Conservation (phyloP, 1,140 invertebrate genomes). For the Cataglyphis hispanica region DNA sequence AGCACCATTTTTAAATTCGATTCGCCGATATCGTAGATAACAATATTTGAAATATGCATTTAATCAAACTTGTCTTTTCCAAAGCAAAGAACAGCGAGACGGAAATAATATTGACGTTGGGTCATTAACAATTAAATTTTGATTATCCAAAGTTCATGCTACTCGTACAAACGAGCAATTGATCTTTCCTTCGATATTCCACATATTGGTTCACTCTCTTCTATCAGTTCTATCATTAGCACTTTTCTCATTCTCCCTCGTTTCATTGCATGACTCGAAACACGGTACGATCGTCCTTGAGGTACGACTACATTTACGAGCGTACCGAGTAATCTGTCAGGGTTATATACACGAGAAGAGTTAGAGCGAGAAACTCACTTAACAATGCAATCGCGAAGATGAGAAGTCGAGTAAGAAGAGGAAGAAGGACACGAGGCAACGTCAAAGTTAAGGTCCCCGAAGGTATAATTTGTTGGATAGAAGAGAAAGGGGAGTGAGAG, state of each 20-base stretch:
- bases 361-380: slow-evolving; percentile 33
- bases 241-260: slow-evolving; percentile 51
- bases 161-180: neutral
- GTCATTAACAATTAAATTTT: slow-evolving; percentile 54
- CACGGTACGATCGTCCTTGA: slow-evolving; percentile 43
- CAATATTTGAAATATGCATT: slow-evolving; percentile 45
- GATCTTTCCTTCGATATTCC: slow-evolving; percentile 47
- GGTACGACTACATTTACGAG: slow-evolving; percentile 57
- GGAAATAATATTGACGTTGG: slow-evolving; percentile 9
- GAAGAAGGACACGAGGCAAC: slow-evolving; percentile 33
- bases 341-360: neutral
- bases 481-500: slow-evolving; percentile 60
- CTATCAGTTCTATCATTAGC: slow-evolving; percentile 50
- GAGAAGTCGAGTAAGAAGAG: slow-evolving; percentile 18
- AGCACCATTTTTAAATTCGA: neutral
- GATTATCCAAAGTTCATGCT: slow-evolving; percentile 36
- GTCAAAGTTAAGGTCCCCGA: slow-evolving; percentile 73
- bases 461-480: slow-evolving; percentile 78
- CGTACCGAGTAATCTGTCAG: slow-evolving; percentile 1
- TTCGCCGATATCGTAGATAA: neutral
- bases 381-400: slow-evolving; percentile 51
- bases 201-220: slow-evolving; percentile 6
- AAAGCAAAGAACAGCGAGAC: neutral
- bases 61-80: slow-evolving; percentile 37
- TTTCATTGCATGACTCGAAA: slow-evolving; percentile 41